Evolutionary conservation across 64 coral and sea anemone species (phyloP), one percentile per base, ranked within the genome.

Genomic region (Pocillopora damicornis): DNA sequence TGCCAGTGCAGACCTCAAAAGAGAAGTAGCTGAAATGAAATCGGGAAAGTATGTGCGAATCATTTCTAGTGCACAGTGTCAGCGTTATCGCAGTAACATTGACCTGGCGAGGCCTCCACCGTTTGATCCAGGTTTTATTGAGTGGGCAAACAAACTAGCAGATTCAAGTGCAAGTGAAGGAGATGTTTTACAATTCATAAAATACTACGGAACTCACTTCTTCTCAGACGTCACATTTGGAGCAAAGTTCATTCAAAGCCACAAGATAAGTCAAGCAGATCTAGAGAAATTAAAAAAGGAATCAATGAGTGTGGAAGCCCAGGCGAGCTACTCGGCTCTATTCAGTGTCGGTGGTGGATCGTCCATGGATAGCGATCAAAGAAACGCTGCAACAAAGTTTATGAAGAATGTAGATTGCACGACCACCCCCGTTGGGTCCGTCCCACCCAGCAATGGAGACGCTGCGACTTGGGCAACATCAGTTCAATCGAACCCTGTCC

Each of bases 271-370:
- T 9, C 57, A 77, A 26, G 34, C 8, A 9, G 25, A 35, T 25
- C 79, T 57, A 25, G 57, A 80, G 15, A 15, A 8, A 9, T 30
- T 80, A 60, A 60, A 26, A 13, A 80, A 26, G 2, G 26, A 13
- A 11, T 59, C 59, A 38, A 79, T 92, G 26, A 78, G 84, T 30
- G 66, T 92, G 22, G 22, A 81, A 22, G 89, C 60, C 15, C 89
- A 91, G 36, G 89, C 89, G 2, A 91, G 81, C 75, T 91, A 92
- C 26, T 92, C 83, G 13, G 90, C 82, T 13, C 1, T 87, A 20
- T 92, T 92, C 64, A 91, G 81, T 86, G 22, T 86, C 20, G 80
- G 81, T 8, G 89, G 89, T 4, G 88, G 88, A n/a, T 91, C 87
- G 73, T 87, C 75, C 37, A 17, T 92, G 51, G 90, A 92, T 14